phyloP scores from a whole-genome alignment of 1,140 invertebrate species.

The Drosophila watanabei region DNA sequence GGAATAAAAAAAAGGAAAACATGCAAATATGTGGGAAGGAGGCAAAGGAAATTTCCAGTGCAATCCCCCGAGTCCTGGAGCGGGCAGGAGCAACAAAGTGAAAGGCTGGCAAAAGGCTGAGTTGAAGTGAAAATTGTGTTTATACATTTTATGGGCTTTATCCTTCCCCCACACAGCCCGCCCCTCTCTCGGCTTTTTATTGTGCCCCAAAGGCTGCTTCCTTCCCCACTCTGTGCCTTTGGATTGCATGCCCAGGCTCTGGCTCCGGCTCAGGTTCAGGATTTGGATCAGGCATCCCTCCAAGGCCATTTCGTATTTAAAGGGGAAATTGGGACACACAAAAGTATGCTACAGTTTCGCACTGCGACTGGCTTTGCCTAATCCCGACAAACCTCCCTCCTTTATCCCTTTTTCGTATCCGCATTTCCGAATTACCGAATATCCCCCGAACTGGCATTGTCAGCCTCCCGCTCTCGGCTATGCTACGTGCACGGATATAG shows the following conservation, averaged over 20 bases:
- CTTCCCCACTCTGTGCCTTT: background rate
- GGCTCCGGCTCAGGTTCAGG: background rate
- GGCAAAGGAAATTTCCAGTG: background rate
- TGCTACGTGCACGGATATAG: background rate
- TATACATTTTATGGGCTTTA: slow-evolving; percentile 60
- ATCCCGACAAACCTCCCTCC: slow-evolving; percentile 6
- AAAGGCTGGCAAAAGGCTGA: slow-evolving; percentile 51
- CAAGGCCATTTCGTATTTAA: slow-evolving; percentile 28
- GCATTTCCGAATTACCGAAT: slow-evolving; percentile 3
- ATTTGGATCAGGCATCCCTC: background rate
- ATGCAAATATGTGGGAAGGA: background rate
- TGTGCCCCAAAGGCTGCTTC: slow-evolving; percentile 53
- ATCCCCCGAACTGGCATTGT: slow-evolving; percentile 9
- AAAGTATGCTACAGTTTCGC: slow-evolving; percentile 53
- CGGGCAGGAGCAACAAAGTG: slow-evolving; percentile 20
- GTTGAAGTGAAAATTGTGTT: slow-evolving; percentile 69
- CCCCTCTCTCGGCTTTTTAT: slow-evolving; percentile 19
- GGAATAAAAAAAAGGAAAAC: background rate
- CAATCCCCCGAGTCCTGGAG: background rate
- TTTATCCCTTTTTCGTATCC: slow-evolving; percentile 5
- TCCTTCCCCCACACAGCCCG: background rate
- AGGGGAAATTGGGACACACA: slow-evolving; percentile 45
- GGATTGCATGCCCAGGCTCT: background rate
- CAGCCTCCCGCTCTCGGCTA: background rate
- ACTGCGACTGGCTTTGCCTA: slow-evolving; percentile 38